phyloP scores from a whole-genome alignment of 2,888 invertebrate species.

The Cheilosia pagana region DNA sequence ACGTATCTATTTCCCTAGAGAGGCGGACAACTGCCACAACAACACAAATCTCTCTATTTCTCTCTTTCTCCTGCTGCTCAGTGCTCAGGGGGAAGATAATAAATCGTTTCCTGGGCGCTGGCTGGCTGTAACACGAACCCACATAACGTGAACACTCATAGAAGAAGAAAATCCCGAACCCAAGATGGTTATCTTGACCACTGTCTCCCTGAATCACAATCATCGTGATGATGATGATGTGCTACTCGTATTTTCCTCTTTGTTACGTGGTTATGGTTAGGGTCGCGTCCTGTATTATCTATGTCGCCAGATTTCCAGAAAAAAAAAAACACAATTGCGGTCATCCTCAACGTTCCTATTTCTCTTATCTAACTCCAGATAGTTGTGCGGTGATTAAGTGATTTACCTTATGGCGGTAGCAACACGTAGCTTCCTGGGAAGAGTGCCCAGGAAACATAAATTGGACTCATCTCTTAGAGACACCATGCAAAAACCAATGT shows the following conservation, averaged over 20 bases:
- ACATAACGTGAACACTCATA: constrained; percentile 54
- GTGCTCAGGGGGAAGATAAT: constrained; percentile 44
- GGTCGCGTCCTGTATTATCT: constrained; percentile 58
- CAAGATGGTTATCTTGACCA: constrained; percentile 71
- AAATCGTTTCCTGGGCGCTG: constrained; percentile 69
- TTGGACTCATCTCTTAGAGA: constrained; percentile 1
- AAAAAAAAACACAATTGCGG: constrained; percentile 54
- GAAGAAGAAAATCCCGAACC: constrained; percentile 51
- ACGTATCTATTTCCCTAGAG: constrained; percentile 62
- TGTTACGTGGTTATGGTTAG: constrained; percentile 16
- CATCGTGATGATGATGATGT: constrained; percentile 66
- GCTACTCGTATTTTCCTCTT: constrained; percentile 67
- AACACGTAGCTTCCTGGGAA: constrained; percentile 58
- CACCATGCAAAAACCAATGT: constrained; percentile 19
- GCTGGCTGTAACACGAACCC: constrained; percentile 63
- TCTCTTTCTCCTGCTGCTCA: neutral
- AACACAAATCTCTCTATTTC: constrained; percentile 40
- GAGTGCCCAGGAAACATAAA: constrained; percentile 28
- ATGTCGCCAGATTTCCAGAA: constrained; percentile 33
- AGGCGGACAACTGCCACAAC: constrained; percentile 62
- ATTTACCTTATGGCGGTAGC: constrained; percentile 27
- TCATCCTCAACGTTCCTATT: constrained; percentile 32
- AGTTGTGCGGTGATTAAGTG: constrained; percentile 48
- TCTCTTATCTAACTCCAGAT: constrained; percentile 43
- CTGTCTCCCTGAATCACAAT: constrained; percentile 64